Evolutionary conservation across 2,797 vertebrate genomes (phyloP), one percentile per base, ranked within the genome.

Genomic region (Adelosebastes latens): DNA sequence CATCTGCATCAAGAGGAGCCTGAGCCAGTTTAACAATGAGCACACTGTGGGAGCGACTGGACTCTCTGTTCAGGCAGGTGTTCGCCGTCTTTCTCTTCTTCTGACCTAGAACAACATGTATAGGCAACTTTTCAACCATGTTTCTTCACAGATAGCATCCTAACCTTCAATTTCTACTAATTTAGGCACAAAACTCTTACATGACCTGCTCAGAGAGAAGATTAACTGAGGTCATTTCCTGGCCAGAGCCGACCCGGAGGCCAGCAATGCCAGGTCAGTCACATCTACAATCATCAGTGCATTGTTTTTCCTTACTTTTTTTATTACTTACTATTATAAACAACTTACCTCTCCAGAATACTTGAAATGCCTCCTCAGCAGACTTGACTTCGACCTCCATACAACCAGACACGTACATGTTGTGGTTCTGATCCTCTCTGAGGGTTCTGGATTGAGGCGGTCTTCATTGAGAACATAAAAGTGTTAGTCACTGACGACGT

Each of bases 371-470:
- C 91, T 99, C 98, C 81, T 99, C 98, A 0, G 97, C 97, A 31
- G 98, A 98, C 87, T 99, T 99, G n/a, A 99, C 98, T 90, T 99
- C 98, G 0, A 99, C 94, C 67, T 99, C 98, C 1, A 97, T 97
- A 87, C 98, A 99, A 3, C 98, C 97, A 0, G 96, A 94, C 66
- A 99, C 97, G 1, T 99, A 99, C 98, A 99, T 99, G 89, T 99
- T 99, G 93, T 99, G 98, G 86, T 97, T 97, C 92, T 97, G 97
- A 89, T 99, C 98, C 90, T 99, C 99, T 53, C 98, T 93, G 12
- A 99, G 97, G 34, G 95, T 92, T 94, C 96, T 99, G 75, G 99
- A 99, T 14, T 99, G 99, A 6, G 97, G 97, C 3, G 97, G 96
- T 95, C 99, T 99, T 83, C 24, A 86, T 82, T 6, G 67, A 83